Evolutionary conservation across 92 coral and sea anemone species (phyloP).

Genomic region (Montipora capitata): DNA sequence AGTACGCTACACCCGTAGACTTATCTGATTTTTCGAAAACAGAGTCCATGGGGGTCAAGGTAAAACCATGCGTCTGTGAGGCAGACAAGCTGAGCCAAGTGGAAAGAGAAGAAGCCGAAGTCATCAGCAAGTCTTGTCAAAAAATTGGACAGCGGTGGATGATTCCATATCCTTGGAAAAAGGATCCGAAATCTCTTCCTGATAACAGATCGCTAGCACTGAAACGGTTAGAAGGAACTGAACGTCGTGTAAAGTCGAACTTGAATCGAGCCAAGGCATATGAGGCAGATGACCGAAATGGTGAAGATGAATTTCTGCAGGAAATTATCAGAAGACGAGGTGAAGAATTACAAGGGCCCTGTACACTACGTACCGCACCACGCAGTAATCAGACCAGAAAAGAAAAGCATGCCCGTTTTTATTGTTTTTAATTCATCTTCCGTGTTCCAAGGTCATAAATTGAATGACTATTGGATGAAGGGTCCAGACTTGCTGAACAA

Average conservation of each 20-base stretch:
- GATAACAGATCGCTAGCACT: conserved; percentile 30
- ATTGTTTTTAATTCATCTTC: neutral
- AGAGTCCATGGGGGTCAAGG: too few relatives aligned
- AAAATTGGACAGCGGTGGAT: conserved; percentile 63
- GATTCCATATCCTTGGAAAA: conserved; percentile 70
- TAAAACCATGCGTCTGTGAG: too few relatives aligned
- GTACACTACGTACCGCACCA: neutral
- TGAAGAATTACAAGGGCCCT: neutral
- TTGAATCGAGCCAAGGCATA: neutral
- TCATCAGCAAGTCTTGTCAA: too few relatives aligned
- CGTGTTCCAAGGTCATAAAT: neutral
- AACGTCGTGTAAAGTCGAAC: too few relatives aligned
- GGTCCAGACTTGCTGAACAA: neutral
- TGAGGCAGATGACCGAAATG: conserved; percentile 63
- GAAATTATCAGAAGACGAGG: conserved; percentile 45
- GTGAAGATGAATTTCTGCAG: conserved; percentile 44
- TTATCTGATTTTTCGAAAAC: too few relatives aligned
- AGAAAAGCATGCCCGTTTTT: neutral
- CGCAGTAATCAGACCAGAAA: conserved; percentile 18
- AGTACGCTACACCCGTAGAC: too few relatives aligned
- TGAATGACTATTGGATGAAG: too few relatives aligned
- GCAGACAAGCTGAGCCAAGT: too few relatives aligned
- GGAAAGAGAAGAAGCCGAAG: too few relatives aligned
- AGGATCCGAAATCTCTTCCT: conserved; percentile 49
- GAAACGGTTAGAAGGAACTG: too few relatives aligned